Conservation (phyloP, 35 echinoderm and acorn worm genomes). For the Ophiothrix spiculata region DNA sequence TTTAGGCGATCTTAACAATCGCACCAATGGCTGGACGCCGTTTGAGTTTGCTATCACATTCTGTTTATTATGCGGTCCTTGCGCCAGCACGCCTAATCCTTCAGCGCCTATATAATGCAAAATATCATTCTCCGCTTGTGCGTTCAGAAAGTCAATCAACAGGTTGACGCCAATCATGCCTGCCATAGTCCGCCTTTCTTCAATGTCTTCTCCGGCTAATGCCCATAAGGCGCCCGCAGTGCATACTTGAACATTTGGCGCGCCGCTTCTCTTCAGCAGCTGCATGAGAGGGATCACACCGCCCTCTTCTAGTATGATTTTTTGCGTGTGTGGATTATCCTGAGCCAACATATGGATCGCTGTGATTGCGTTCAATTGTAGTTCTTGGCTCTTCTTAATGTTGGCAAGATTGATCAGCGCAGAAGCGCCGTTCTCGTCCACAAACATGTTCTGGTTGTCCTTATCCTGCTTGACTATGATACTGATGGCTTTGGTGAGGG, state of each 20-base stretch:
- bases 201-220: constrained; percentile 85
- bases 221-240: constrained; percentile 94
- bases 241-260: constrained; percentile 78
- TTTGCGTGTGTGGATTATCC: constrained; percentile 94
- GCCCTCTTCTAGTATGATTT: constrained; percentile 91
- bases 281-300: constrained; percentile 88
- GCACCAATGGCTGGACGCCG: constrained; percentile 86
- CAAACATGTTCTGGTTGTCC: constrained; percentile 81
- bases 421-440: constrained; percentile 80
- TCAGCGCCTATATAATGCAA: constrained; percentile 95
- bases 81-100: constrained; percentile 81
- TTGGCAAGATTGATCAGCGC: constrained; percentile 78
- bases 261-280: constrained; percentile 86
- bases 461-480: constrained; percentile 63
- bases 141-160: constrained; percentile 91
- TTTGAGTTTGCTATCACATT: constrained; percentile 82
- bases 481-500: constrained; percentile 65
- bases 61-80: constrained; percentile 88
- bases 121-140: constrained; percentile 75
- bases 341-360: constrained; percentile 90
- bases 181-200: constrained; percentile 86
- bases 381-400: constrained; percentile 46
- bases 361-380: constrained; percentile 82
- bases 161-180: constrained; percentile 87
- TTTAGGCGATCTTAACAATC: constrained; percentile 82